Evolutionary conservation across 1,140 invertebrate species (phyloP).

Genomic region (Matsumurasca onukii): DNA sequence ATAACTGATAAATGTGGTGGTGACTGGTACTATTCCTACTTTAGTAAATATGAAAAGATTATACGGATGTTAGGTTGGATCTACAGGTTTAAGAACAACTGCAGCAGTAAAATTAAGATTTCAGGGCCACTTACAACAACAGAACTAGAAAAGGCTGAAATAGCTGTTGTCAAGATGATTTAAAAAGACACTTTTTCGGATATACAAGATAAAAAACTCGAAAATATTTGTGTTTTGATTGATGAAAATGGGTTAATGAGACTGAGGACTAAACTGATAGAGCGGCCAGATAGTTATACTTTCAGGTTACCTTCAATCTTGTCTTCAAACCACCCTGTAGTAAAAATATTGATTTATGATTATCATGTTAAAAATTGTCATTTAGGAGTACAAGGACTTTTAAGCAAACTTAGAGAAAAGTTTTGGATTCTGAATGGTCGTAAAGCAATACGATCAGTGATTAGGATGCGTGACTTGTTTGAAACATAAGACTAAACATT

Average conservation of each 20-base stretch:
- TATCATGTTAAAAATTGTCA: not conserved
- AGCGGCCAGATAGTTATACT: not conserved
- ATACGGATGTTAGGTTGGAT: not conserved
- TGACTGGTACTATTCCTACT: not conserved
- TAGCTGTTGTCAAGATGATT: not conserved
- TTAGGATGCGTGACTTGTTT: not conserved
- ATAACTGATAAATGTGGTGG: not conserved
- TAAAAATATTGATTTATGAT: not conserved
- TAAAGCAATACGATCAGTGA: not conserved
- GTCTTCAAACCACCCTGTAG: not conserved
- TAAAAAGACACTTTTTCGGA: not conserved
- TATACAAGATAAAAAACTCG: not conserved
- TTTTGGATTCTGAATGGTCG: not conserved
- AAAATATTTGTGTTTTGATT: not conserved
- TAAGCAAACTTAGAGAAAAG: not conserved
- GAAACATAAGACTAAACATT: not conserved
- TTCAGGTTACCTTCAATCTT: not conserved
- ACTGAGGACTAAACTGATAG: not conserved
- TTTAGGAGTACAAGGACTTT: not conserved
- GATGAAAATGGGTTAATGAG: not conserved
- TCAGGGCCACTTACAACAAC: not conserved
- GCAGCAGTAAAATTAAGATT: not conserved
- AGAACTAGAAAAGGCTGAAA: not conserved
- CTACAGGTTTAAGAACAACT: not conserved
- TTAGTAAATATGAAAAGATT: not conserved